phyloP scores from a whole-genome alignment of 2,113 vertebrate species.

The Ailurus styani region DNA sequence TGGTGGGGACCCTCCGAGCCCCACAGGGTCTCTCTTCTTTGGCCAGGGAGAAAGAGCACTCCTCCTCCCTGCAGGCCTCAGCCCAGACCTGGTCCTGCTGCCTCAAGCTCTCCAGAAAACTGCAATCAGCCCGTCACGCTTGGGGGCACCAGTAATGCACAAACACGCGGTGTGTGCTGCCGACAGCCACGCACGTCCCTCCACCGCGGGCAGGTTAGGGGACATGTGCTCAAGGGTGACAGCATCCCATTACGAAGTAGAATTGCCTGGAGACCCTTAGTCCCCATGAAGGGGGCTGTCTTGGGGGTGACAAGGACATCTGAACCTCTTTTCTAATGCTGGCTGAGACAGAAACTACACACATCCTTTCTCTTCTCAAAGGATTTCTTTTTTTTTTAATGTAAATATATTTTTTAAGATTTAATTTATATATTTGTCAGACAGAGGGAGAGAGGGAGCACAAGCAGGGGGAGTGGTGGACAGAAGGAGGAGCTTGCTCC shows the following conservation, averaged over 20 bases:
- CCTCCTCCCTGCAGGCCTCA: background rate
- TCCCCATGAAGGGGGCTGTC: background rate
- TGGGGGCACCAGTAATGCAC: fast-evolving
- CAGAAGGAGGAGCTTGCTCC: no score
- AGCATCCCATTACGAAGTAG: background rate
- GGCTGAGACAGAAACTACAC: background rate
- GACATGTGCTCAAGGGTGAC: background rate
- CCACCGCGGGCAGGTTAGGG: fast-evolving
- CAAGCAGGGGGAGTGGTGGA: no score
- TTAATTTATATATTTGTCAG: no score
- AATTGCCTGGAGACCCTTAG: background rate
- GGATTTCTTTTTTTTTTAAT: no score
- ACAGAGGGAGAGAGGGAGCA: no score
- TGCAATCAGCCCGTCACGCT: background rate
- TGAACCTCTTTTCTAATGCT: background rate
- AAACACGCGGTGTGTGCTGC: fast-evolving
- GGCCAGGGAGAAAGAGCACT: background rate
- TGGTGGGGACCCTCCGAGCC: background rate
- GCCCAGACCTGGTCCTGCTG: background rate
- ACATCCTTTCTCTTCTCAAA: background rate
- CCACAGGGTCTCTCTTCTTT: background rate
- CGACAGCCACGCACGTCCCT: background rate
- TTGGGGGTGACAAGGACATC: fast-evolving
- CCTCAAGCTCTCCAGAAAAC: background rate
- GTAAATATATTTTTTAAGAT: no score